A percentile compares a stretch with the other conserved stretches of the same genome.
Evolutionary conservation across 1,140 invertebrate genomes (phyloP).

Genomic region (Drosophila subpulchrella): DNA sequence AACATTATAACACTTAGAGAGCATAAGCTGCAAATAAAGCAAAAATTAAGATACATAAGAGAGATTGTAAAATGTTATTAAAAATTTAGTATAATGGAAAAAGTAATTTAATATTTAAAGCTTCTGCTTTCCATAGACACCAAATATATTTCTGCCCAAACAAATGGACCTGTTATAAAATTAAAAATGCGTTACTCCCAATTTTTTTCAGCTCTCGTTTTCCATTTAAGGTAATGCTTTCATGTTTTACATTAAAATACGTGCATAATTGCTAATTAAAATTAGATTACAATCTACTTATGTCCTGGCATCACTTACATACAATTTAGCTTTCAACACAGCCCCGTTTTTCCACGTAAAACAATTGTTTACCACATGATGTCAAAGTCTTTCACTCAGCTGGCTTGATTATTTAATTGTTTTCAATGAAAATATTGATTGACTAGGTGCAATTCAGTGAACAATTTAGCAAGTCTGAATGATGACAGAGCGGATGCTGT

Average conservation of each 20-base stretch:
- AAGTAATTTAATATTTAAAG: background rate
- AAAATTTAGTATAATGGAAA: background rate
- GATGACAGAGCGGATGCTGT: background rate
- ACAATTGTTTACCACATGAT: background rate
- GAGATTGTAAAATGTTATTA: background rate
- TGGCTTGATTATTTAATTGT: slow-evolving; percentile 22
- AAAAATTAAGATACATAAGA: background rate
- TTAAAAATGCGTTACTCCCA: background rate
- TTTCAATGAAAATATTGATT: slow-evolving; percentile 14
- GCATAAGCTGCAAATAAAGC: slow-evolving; percentile 3
- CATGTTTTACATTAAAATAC: background rate
- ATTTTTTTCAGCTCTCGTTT: background rate
- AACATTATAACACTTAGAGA: background rate
- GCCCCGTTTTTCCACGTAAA: background rate
- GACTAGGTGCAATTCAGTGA: slow-evolving; percentile 20
- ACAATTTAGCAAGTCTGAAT: background rate
- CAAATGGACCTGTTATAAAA: background rate
- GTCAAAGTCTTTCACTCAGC: slow-evolving; percentile 18
- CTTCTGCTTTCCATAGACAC: background rate
- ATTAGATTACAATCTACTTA: background rate
- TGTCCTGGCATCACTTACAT: background rate
- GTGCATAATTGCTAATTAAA: slow-evolving; percentile 5
- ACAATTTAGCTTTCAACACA: background rate
- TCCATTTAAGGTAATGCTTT: background rate
- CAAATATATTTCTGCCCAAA: background rate